Evolutionary conservation across 1,140 invertebrate species (phyloP).

Genomic region (Polyergus mexicanus): DNA sequence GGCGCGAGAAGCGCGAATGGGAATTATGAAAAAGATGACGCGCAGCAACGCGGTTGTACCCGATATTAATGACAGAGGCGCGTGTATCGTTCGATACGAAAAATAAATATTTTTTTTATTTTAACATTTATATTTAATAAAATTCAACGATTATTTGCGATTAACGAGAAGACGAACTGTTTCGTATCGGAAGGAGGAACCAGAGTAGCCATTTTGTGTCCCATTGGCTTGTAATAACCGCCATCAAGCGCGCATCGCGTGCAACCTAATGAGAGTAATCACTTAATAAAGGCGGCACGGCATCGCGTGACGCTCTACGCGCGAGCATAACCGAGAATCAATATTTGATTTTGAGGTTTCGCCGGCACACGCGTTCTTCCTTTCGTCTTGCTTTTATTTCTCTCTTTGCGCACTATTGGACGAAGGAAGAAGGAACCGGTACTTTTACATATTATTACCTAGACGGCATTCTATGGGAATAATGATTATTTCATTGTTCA

Average conservation of each 20-base stretch:
- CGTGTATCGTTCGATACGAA: not conserved
- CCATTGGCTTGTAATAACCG: conserved; percentile 72
- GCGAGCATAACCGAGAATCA: conserved; percentile 79
- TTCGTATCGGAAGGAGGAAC: conserved; percentile 22
- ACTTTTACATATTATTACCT: conserved; percentile 52
- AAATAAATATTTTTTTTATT: not conserved
- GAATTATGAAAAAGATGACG: conserved; percentile 45
- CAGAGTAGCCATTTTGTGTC: conserved; percentile 72
- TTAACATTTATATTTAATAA: conserved; percentile 1
- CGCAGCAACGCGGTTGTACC: conserved; percentile 8
- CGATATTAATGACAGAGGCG: conserved; percentile 18
- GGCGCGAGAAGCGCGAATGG: conserved; percentile 2
- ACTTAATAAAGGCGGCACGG: conserved; percentile 84
- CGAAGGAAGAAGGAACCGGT: conserved; percentile 27
- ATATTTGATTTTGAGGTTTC: conserved; percentile 83
- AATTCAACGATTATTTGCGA: not conserved
- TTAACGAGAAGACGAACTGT: not conserved
- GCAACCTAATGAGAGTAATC: conserved; percentile 86
- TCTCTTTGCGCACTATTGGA: conserved; percentile 14
- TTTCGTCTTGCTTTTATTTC: conserved; percentile 6
- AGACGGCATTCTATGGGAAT: conserved; percentile 61
- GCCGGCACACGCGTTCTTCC: conserved; percentile 38
- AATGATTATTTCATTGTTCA: conserved; percentile 63
- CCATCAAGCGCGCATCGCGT: conserved; percentile 83
- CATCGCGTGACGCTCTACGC: conserved; percentile 83